phyloP scores from a whole-genome alignment of 2,113 vertebrate genomes.

The Myrmecobius fasciatus region DNA sequence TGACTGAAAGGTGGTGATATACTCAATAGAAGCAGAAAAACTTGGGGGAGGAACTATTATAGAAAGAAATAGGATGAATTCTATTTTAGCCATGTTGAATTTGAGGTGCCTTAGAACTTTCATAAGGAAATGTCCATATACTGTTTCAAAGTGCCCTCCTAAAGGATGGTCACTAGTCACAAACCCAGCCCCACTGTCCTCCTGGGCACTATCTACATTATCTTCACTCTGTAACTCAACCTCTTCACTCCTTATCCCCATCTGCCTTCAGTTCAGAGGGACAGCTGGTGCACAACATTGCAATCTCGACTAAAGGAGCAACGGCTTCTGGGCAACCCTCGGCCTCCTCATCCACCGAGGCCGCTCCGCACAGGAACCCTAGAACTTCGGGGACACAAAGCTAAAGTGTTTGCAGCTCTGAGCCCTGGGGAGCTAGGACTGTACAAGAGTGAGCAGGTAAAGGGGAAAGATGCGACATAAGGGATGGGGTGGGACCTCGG shows the following conservation, averaged over 20 bases:
- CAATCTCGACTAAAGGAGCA: constrained; percentile 92
- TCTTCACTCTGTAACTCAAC: background rate
- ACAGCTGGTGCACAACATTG: constrained; percentile 90
- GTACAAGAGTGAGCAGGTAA: constrained; percentile 98
- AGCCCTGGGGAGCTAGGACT: constrained; percentile 93
- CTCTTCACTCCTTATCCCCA: background rate
- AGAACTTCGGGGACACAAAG: constrained; percentile 95
- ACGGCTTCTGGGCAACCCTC: constrained; percentile 85
- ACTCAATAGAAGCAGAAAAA: background rate
- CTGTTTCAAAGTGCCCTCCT: background rate
- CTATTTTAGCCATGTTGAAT: background rate
- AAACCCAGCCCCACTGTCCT: background rate
- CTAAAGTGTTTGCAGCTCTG: constrained; percentile 92
- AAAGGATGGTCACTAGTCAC: background rate
- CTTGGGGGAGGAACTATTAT: background rate
- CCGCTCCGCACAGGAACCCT: constrained; percentile 88
- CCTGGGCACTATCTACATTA: background rate
- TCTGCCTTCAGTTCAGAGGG: constrained; percentile 86
- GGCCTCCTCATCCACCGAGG: constrained; percentile 73
- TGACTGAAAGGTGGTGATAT: background rate
- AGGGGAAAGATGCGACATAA: background rate
- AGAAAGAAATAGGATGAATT: background rate
- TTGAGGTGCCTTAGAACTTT: background rate
- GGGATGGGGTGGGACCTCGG: background rate
- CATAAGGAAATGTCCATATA: background rate